Percentiles rank a stretch among this genome's conserved stretches.
These are phyloP conservation scores for Tinamus guttatus DNA, from an alignment of 2,113 vertebrate genomes.

Conservation along the genomic window DNA sequence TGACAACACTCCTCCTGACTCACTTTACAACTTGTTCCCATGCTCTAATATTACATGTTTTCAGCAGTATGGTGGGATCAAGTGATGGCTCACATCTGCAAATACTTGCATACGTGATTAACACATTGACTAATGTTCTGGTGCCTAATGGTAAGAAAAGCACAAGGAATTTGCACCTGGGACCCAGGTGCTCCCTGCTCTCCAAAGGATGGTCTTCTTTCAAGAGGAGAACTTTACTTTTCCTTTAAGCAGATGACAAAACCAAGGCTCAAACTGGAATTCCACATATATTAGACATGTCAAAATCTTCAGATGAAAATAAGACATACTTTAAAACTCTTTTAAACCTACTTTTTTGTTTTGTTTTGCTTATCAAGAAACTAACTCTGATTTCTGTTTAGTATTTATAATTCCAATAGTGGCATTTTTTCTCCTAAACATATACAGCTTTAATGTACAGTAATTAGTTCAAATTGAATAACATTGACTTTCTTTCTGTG, in stretches of 20 bases:
- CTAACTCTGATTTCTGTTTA: not conserved
- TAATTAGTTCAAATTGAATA: constrained; percentile 4
- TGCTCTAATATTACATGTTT: not conserved
- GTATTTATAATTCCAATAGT: not conserved
- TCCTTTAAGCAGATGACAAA: not conserved
- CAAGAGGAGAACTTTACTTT: not conserved
- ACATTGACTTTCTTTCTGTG: not conserved
- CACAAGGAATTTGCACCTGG: not conserved
- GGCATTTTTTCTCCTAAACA: not conserved
- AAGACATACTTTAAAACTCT: not conserved
- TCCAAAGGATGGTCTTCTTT: not conserved
- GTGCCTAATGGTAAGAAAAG: not conserved
- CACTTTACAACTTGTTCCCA: not conserved
- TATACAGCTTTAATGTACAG: not conserved
- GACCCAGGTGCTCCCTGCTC: not conserved
- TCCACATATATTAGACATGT: not conserved
- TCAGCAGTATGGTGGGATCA: not conserved
- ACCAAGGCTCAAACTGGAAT: not conserved
- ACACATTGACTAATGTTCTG: not conserved
- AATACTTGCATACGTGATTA: not conserved
- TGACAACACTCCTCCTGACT: not conserved
- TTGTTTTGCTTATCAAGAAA: not conserved
- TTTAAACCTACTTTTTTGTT: not conserved
- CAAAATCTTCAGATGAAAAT: not conserved
- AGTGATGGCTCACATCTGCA: not conserved